These are phyloP conservation scores for Episyrphus balteatus DNA, from an alignment of 1,140 invertebrate genomes.

Conservation along the genomic window DNA sequence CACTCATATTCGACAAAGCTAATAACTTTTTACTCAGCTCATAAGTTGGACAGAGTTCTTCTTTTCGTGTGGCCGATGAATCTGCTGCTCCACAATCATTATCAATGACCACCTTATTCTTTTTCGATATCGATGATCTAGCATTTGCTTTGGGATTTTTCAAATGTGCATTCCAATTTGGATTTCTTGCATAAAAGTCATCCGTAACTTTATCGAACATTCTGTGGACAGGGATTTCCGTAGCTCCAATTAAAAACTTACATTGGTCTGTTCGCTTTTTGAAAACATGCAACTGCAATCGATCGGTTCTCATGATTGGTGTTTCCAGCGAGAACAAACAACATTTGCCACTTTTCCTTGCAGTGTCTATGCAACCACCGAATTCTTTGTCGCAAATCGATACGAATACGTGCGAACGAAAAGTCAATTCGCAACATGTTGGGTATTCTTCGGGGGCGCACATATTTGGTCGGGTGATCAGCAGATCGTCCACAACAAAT, in stretches of 20 bases:
- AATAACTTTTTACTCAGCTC: constrained; percentile 24
- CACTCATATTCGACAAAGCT: constrained; percentile 25
- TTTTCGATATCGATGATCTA: constrained; percentile 9
- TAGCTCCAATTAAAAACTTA: constrained; percentile 27
- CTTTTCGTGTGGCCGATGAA: constrained; percentile 10
- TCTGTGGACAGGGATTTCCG: constrained; percentile 24
- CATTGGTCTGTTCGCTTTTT: constrained; percentile 30
- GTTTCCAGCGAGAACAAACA: constrained; percentile 26
- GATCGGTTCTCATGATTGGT: constrained; percentile 25
- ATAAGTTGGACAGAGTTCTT: constrained; percentile 27
- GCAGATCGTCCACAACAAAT: constrained; percentile 30
- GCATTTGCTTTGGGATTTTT: constrained; percentile 10
- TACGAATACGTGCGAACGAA: constrained; percentile 26
- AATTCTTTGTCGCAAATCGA: constrained; percentile 27
- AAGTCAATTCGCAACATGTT: constrained; percentile 24
- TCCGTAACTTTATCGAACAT: constrained; percentile 28
- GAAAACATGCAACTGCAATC: constrained; percentile 26
- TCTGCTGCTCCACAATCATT: constrained; percentile 20
- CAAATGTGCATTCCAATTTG: constrained; percentile 16
- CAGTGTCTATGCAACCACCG: constrained; percentile 20
- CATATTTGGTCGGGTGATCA: constrained; percentile 25
- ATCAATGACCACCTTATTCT: constrained; percentile 14
- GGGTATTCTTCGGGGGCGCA: constrained; percentile 34
- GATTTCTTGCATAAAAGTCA: constrained; percentile 24
- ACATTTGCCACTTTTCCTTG: constrained; percentile 29